Conservation (phyloP, 2,888 invertebrate genomes). For the Ormyrus labotus region DNA sequence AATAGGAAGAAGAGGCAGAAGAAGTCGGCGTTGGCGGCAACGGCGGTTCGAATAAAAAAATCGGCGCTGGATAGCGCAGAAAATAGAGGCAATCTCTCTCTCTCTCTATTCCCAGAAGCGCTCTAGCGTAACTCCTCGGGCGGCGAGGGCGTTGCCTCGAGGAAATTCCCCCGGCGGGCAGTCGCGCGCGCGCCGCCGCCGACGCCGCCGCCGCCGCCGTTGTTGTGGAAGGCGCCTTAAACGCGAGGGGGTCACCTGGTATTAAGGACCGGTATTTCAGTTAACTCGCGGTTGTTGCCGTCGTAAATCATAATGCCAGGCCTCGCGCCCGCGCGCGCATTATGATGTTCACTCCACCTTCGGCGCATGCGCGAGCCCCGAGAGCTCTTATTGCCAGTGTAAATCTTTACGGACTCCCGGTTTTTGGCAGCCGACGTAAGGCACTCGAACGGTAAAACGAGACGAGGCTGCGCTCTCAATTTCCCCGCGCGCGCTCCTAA, state of each 20-base stretch:
- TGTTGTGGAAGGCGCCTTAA: conserved; percentile 51
- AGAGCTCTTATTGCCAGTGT: conserved; percentile 54
- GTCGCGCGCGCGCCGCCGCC: conserved; percentile 1
- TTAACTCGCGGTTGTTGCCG: conserved; percentile 59
- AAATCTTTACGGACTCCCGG: conserved; percentile 58
- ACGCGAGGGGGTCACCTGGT: conserved; percentile 58
- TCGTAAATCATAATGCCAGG: conserved; percentile 60
- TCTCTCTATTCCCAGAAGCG: conserved; percentile 45
- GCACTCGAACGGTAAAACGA: neutral
- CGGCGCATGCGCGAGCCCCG: conserved; percentile 12
- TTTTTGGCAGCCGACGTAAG: conserved; percentile 24
- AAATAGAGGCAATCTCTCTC: conserved; percentile 2
- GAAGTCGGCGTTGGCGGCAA: neutral
- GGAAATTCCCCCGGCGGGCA: conserved; percentile 37
- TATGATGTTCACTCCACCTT: neutral
- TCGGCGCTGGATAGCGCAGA: conserved; percentile 14
- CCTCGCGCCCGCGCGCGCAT: conserved; percentile 21
- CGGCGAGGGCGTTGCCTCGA: conserved; percentile 50
- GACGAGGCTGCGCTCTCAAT: neutral
- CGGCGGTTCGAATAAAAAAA: conserved; percentile 13
- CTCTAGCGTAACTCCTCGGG: conserved; percentile 44
- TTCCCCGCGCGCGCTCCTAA: no score
- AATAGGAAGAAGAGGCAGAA: neutral
- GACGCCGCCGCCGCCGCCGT: conserved; percentile 3
- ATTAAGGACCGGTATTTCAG: conserved; percentile 61